These are phyloP conservation scores for Rhizomys pruinosus DNA, from an alignment of 2,113 vertebrate genomes.

Conservation along the genomic window DNA sequence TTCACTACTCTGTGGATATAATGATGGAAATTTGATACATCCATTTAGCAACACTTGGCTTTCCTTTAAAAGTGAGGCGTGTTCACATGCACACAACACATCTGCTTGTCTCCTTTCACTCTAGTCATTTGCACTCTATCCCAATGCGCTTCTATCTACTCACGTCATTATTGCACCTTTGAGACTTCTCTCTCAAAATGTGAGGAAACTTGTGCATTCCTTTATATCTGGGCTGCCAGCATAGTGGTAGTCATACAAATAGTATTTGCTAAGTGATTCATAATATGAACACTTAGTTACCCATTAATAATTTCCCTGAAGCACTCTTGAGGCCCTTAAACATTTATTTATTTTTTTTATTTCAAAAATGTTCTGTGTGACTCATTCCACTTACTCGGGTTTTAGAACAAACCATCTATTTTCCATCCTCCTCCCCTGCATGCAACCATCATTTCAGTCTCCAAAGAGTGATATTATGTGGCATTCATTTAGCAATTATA, in stretches of 20 bases:
- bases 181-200: background rate
- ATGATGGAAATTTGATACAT: too few species aligned
- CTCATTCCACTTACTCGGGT: background rate
- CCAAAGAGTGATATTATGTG: constrained; percentile 31
- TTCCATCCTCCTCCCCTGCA: background rate
- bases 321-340: background rate
- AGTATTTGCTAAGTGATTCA: background rate
- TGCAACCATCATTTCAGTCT: constrained; percentile 29
- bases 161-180: background rate
- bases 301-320: background rate
- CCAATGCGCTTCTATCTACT: background rate
- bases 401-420: constrained; percentile 20
- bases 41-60: background rate
- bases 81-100: background rate
- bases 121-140: background rate
- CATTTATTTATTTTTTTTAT: background rate
- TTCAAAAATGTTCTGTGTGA: constrained; percentile 17
- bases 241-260: background rate
- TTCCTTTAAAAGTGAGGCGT: constrained; percentile 30
- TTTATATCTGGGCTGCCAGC: background rate
- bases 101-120: background rate
- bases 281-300: background rate
- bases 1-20: too few species aligned
- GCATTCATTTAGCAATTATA: constrained; percentile 44
- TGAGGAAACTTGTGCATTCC: background rate